These are phyloP conservation scores for Koerneria pararmatus DNA, from an alignment of 2,888 invertebrate species.

Conservation along the genomic window DNA sequence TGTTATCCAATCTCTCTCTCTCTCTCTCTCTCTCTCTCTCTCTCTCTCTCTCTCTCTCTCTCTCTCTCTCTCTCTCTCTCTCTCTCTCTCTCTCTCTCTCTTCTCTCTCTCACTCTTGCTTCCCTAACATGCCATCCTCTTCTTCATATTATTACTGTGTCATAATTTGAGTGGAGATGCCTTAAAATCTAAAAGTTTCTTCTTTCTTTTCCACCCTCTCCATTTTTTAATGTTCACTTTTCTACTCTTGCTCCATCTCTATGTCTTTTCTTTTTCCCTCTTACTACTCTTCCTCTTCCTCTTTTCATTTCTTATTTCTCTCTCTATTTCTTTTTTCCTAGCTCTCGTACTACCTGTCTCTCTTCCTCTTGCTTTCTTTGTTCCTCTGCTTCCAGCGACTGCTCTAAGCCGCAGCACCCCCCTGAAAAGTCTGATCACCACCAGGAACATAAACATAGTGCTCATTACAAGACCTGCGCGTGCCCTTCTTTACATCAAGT, in stretches of 20 bases:
- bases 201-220: neutral
- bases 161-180: neutral
- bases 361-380: no score
- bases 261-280: neutral
- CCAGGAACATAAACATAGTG: no score
- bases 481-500: no score
- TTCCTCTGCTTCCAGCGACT: no score
- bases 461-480: no score
- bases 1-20: no score
- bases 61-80: neutral
- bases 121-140: neutral
- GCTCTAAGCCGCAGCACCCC: no score
- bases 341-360: no score
- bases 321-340: neutral
- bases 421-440: no score
- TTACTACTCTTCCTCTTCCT: neutral
- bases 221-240: neutral
- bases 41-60: neutral
- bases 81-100: neutral
- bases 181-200: neutral
- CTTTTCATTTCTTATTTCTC: neutral
- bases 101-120: neutral
- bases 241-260: neutral
- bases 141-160: neutral
- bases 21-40: conserved; percentile 14